phyloP scores from a whole-genome alignment of 2,113 vertebrate genomes.

The Lepidothrix coronata region DNA sequence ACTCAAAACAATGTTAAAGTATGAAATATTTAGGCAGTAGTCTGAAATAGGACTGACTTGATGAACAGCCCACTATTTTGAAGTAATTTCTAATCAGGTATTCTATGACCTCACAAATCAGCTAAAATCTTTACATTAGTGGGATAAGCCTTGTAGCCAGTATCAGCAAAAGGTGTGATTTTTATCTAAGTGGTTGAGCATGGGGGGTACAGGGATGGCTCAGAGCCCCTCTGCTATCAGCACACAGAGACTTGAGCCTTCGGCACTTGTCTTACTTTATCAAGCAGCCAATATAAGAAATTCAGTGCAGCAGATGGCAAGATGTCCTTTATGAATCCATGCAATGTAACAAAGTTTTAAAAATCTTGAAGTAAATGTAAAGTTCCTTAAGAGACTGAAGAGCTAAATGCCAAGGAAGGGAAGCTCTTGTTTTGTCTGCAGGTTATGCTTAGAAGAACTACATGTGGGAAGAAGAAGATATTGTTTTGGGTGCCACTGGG shows the following conservation, averaged over 20 bases:
- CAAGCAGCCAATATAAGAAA: neutral
- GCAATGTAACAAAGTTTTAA: neutral
- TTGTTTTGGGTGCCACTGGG: neutral
- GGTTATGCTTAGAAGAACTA: neutral
- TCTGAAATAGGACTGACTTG: neutral
- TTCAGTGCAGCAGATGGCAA: neutral
- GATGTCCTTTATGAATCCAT: neutral
- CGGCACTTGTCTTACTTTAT: neutral
- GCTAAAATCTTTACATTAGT: neutral
- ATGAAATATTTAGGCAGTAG: neutral
- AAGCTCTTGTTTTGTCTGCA: neutral
- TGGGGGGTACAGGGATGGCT: neutral
- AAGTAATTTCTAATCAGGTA: neutral
- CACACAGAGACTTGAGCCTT: neutral
- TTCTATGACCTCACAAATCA: neutral
- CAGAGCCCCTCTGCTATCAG: neutral
- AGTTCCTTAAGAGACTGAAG: neutral
- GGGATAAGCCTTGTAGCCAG: neutral
- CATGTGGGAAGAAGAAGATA: neutral
- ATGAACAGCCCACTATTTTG: neutral
- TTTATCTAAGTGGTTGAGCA: neutral
- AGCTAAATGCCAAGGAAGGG: neutral
- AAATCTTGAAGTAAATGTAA: neutral
- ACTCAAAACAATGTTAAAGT: neutral
- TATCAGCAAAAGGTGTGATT: neutral